A percentile compares a stretch with the other conserved stretches of the same genome.
Conservation (phyloP, 2,113 vertebrate species). For the Laticauda laticaudata region DNA sequence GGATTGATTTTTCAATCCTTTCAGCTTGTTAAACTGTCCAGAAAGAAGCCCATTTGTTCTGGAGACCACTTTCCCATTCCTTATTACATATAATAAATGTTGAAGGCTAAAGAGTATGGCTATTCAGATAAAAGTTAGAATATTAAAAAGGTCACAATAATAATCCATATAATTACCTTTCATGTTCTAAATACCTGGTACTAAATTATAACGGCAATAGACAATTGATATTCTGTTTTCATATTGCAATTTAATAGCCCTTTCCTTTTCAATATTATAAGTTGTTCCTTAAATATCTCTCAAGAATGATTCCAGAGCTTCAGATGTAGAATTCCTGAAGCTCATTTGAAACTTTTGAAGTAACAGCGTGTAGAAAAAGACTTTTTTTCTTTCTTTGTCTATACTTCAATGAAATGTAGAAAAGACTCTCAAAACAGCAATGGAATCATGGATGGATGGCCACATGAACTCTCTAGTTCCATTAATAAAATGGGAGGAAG, state of each 20-base stretch:
- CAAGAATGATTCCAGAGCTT: conserved; percentile 1
- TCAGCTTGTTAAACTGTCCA: neutral
- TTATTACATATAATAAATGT: conserved; percentile 2
- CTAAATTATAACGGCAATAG: conserved; percentile 13
- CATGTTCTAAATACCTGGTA: neutral
- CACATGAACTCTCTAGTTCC: neutral
- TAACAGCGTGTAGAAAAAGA: neutral
- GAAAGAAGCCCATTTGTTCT: neutral
- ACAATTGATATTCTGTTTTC: conserved; percentile 21
- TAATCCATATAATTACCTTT: conserved; percentile 14
- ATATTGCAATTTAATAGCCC: conserved; percentile 1
- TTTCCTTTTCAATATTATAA: neutral
- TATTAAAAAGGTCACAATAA: conserved; percentile 39
- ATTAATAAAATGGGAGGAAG: neutral
- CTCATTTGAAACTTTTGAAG: neutral
- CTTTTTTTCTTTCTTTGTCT: neutral
- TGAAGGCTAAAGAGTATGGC: neutral
- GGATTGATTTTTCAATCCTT: neutral
- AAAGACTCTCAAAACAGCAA: neutral
- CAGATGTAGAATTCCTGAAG: neutral
- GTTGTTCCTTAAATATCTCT: neutral
- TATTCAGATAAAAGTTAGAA: conserved; percentile 24
- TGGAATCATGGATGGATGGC: neutral
- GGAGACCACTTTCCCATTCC: neutral
- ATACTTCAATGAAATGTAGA: neutral